These are phyloP conservation scores for Hippocampus abdominalis DNA, from an alignment of 2,113 vertebrate genomes.

Conservation along the genomic window DNA sequence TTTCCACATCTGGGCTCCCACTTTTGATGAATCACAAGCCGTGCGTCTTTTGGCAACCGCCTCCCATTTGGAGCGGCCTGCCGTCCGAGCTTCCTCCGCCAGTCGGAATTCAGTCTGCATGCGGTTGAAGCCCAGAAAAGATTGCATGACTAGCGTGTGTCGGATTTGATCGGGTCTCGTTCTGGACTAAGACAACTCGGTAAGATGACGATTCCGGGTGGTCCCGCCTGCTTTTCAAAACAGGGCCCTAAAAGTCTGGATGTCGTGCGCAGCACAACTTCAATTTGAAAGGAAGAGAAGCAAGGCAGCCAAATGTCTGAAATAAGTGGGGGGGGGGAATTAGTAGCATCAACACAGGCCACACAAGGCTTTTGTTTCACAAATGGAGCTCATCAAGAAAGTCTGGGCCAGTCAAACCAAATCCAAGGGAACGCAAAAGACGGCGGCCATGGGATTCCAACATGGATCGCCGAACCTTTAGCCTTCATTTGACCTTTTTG, in stretches of 20 bases:
- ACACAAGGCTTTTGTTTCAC: background rate
- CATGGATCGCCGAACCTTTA: no score
- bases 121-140: constrained; percentile 65
- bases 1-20: constrained; percentile 64
- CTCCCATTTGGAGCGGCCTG: constrained; percentile 54
- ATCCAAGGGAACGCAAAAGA: no score
- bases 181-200: constrained; percentile 14
- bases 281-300: constrained; percentile 55
- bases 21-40: constrained; percentile 65
- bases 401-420: background rate
- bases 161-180: constrained; percentile 61
- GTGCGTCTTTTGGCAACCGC: constrained; percentile 68
- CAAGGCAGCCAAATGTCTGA: constrained; percentile 39
- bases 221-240: no score
- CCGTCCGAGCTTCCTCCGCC: constrained; percentile 66
- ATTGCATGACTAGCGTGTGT: constrained; percentile 65
- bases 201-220: no score
- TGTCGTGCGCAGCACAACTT: background rate
- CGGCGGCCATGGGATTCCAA: no score
- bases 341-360: constrained; percentile 12
- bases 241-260: background rate
- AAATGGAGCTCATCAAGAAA: background rate
- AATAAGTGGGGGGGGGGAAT: constrained; percentile 10
- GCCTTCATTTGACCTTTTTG: no score
- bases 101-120: constrained; percentile 71